Evolutionary conservation across 2,888 invertebrate genomes (phyloP), one percentile per base, ranked within the genome.

Genomic region (Dasypogon diadema): DNA sequence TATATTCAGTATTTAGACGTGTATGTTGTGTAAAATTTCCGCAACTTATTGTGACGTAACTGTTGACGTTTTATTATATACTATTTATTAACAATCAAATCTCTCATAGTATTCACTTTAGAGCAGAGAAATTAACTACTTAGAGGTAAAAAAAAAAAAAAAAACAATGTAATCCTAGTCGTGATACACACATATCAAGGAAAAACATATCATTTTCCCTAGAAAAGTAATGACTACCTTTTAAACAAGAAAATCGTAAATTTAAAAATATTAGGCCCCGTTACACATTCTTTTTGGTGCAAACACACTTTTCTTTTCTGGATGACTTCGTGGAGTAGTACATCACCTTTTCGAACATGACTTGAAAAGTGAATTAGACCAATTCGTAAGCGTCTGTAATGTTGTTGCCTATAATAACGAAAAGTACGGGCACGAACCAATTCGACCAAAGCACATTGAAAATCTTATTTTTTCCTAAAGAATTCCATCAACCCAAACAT

Each of bases 151-250:
- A 48, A 18, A 21, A 37, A 60, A 60, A 16, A 34, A n/a, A n/a
- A n/a, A n/a, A n/a, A n/a, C n/a, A n/a, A 12, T 42, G 10, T 21
- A 8, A 51, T 21, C 4, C 14, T 16, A 51, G 16, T 18, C 46
- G 24, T 46, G 46, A 24, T 22, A 42, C 63, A 65, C 48, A 65
- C 63, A 65, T 65, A 65, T 65, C n/a, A 65, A 14, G 42, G 12
- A 42, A 12, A 65, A 46, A 46, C 65, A 65, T 65, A 46, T 65
- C 46, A 46, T 65, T 63, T 37, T 46, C 24, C 10, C 34, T 30
- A 30, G 34, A 30, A 30, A 10, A 30, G 34, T 30, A 30, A 10
- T 30, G 10, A 30, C 10, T 30, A 30, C 5, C 10, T 30, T 6
- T 30, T 30, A 30, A n/a, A n/a, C n/a, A n/a, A n/a, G n/a, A n/a